Conservation (phyloP, 2,888 invertebrate species). For the Agonum fuliginosum region DNA sequence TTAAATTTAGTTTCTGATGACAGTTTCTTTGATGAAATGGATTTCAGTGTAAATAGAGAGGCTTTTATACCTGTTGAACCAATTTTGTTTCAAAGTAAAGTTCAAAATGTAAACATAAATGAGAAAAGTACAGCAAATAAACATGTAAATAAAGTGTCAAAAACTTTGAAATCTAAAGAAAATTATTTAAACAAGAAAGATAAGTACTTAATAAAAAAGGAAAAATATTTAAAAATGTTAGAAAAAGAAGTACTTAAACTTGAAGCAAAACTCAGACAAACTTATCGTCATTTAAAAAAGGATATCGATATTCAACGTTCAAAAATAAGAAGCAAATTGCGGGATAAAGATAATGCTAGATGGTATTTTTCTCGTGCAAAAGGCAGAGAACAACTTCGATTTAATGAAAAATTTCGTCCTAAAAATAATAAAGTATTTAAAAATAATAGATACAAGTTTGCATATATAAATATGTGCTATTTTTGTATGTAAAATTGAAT, state of each 20-base stretch:
- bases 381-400: constrained; percentile 38
- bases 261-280: constrained; percentile 35
- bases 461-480: not conserved
- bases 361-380: constrained; percentile 33
- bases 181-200: constrained; percentile 38
- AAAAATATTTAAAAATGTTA: constrained; percentile 46
- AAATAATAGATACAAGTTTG: too few relatives aligned
- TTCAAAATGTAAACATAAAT: constrained; percentile 7
- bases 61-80: too few relatives aligned
- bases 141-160: not conserved
- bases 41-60: not conserved
- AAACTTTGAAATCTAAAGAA: constrained; percentile 31
- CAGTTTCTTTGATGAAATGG: not conserved
- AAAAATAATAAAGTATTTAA: too few relatives aligned
- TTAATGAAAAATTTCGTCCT: not conserved
- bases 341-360: constrained; percentile 24
- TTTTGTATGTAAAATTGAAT: constrained; percentile 15
- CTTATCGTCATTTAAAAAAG: constrained; percentile 17
- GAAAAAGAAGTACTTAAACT: constrained; percentile 40
- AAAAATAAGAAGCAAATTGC: constrained; percentile 47
- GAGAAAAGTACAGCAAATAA: not conserved
- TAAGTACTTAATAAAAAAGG: constrained; percentile 48
- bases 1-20: not conserved
- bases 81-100: too few relatives aligned
- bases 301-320: constrained; percentile 40